Percentiles rank a stretch among this genome's conserved stretches.
These are phyloP conservation scores for Batillaria attramentaria DNA, from an alignment of 1,140 invertebrate species.

Conservation along the genomic window DNA sequence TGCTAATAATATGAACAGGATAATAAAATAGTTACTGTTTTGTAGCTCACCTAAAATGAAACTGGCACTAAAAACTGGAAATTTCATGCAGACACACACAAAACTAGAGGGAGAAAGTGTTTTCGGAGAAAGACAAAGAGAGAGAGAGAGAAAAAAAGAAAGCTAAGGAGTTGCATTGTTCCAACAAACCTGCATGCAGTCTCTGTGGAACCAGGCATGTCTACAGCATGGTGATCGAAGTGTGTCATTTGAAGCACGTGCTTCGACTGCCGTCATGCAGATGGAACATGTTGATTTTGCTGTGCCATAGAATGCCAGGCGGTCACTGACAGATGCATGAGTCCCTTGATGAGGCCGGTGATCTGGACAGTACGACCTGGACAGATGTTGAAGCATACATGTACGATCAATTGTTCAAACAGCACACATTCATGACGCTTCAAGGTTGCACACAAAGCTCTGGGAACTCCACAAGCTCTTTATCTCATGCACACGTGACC, in stretches of 20 bases:
- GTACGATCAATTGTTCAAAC: neutral
- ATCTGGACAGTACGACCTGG: conserved; percentile 77
- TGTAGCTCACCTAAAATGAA: neutral
- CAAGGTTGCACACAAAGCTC: neutral
- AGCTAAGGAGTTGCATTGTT: neutral
- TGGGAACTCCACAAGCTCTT: neutral
- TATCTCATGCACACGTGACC: too few relatives aligned
- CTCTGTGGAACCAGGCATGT: conserved; percentile 77
- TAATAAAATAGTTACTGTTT: neutral
- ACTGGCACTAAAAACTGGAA: neutral
- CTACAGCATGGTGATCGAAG: conserved; percentile 79
- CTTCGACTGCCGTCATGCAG: conserved; percentile 75
- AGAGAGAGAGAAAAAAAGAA: neutral
- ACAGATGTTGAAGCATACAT: conserved; percentile 15
- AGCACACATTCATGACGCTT: neutral
- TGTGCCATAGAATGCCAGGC: conserved; percentile 50
- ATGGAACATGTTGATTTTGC: conserved; percentile 73
- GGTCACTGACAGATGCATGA: conserved; percentile 35
- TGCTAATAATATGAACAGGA: neutral
- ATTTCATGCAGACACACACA: neutral
- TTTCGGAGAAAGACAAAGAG: neutral
- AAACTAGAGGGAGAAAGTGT: neutral
- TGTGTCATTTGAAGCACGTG: conserved; percentile 67
- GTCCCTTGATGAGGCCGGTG: conserved; percentile 76
- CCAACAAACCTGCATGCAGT: conserved; percentile 76